A percentile compares a stretch with the other conserved stretches of the same genome.
These are phyloP conservation scores for Vidua macroura DNA, from an alignment of 2,113 vertebrate species.

Conservation along the genomic window DNA sequence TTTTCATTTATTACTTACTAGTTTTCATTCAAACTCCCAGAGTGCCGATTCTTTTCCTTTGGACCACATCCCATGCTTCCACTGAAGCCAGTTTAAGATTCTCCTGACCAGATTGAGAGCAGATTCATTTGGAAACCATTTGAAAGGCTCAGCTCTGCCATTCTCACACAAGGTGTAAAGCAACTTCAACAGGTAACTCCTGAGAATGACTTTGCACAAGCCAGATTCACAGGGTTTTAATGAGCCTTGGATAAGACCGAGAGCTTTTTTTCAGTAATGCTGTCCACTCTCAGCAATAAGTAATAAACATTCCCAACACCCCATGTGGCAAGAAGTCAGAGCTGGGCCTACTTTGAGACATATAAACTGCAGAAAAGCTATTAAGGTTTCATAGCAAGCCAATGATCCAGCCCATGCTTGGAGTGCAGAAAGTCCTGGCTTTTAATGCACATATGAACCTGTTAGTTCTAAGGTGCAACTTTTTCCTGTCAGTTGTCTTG, in stretches of 20 bases:
- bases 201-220: neutral
- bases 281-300: neutral
- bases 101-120: neutral
- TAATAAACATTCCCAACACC: constrained; percentile 10
- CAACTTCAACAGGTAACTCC: neutral
- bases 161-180: neutral
- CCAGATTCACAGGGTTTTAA: constrained; percentile 2
- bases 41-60: constrained; percentile 20
- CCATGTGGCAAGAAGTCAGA: constrained; percentile 27
- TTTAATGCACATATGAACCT: constrained; percentile 20
- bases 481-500: constrained; percentile 13
- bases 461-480: constrained; percentile 40
- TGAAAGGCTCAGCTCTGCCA: neutral
- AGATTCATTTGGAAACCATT: constrained; percentile 41
- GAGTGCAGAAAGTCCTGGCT: neutral
- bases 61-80: constrained; percentile 30
- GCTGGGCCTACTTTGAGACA: constrained; percentile 5
- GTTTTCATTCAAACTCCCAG: constrained; percentile 58
- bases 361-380: constrained; percentile 35
- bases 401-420: neutral
- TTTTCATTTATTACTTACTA: constrained; percentile 66
- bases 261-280: neutral
- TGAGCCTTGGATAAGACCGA: neutral
- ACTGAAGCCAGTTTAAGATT: constrained; percentile 43
- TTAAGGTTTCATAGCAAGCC: constrained; percentile 2